These are phyloP conservation scores for Cheiracanthium punctorium DNA, from an alignment of 2,888 invertebrate species.

Conservation along the genomic window DNA sequence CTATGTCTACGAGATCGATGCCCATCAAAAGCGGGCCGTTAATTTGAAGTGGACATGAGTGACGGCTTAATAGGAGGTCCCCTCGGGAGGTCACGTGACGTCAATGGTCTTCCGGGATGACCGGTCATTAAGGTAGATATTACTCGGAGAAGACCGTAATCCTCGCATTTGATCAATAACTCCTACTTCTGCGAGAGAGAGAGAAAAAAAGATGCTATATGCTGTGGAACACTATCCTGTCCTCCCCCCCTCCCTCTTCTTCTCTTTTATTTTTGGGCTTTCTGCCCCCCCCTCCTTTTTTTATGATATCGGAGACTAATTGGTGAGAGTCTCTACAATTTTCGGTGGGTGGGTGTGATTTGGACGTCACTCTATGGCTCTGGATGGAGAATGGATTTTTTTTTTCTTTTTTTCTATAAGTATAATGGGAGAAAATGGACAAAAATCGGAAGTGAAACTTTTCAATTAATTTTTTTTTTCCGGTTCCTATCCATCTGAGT, in stretches of 20 bases:
- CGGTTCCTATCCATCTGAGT: too few relatives aligned
- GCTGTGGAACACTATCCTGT: not conserved
- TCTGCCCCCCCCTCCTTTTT: conserved; percentile 31
- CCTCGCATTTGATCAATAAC: conserved; percentile 67
- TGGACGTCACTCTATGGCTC: not conserved
- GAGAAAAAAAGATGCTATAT: not conserved
- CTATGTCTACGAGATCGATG: conserved; percentile 41
- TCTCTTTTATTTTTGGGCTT: not conserved
- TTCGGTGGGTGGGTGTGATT: conserved; percentile 45
- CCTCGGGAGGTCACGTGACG: conserved; percentile 57
- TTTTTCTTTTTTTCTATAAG: not conserved
- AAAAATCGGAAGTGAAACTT: too few relatives aligned
- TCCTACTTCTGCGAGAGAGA: conserved; percentile 25
- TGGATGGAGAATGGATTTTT: not conserved
- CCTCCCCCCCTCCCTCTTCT: not conserved
- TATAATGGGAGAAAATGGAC: not conserved
- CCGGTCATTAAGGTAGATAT: conserved; percentile 70
- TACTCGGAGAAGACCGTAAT: conserved; percentile 62
- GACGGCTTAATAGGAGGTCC: conserved; percentile 68
- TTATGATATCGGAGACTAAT: conserved; percentile 68
- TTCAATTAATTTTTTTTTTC: too few relatives aligned
- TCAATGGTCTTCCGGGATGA: conserved; percentile 62
- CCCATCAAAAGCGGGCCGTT: conserved; percentile 67
- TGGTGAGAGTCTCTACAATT: conserved; percentile 59
- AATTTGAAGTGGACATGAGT: conserved; percentile 69